These are phyloP conservation scores for Sebastes baramenuke DNA, from an alignment of 2,797 vertebrate genomes.

Conservation along the genomic window DNA sequence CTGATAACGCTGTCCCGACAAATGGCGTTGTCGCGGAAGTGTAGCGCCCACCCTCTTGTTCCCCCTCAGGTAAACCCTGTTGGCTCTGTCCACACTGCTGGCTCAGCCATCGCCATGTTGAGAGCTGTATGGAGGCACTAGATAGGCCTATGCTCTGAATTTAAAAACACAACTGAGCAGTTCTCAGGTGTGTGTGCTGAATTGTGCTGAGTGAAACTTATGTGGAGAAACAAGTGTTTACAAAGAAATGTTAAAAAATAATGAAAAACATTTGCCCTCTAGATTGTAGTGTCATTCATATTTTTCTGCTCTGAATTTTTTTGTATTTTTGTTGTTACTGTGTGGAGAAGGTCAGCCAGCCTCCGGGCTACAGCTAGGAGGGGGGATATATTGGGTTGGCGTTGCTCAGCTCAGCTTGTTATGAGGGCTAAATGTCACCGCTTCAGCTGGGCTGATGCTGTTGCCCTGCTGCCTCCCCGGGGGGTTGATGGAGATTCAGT, in stretches of 20 bases:
- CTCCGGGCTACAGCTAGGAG: constrained; percentile 35
- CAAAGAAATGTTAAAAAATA: not conserved
- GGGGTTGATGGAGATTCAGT: constrained; percentile 41
- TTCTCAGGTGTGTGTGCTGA: not conserved
- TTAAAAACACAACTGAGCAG: not conserved
- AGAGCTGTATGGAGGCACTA: too few species aligned
- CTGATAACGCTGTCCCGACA: too few species aligned
- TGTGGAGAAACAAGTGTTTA: not conserved
- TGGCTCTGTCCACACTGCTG: too few species aligned
- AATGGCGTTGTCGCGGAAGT: too few species aligned
- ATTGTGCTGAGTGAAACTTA: not conserved
- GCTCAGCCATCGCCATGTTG: too few species aligned
- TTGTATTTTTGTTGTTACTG: constrained; percentile 25
- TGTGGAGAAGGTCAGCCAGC: constrained; percentile 59
- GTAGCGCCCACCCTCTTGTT: too few species aligned
- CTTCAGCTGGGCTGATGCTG: constrained; percentile 50
- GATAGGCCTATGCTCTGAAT: too few species aligned
- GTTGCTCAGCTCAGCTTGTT: constrained; percentile 50
- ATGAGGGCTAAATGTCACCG: constrained; percentile 68
- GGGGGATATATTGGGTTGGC: constrained; percentile 49
- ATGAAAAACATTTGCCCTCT: not conserved
- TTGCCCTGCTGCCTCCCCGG: constrained; percentile 37
- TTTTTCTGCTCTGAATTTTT: constrained; percentile 1
- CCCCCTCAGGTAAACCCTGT: too few species aligned
- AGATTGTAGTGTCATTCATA: not conserved